Percentiles rank a stretch among this genome's conserved stretches.
These are phyloP conservation scores for Typhlichthys subterraneus DNA, from an alignment of 2,797 vertebrate genomes.

Conservation along the genomic window DNA sequence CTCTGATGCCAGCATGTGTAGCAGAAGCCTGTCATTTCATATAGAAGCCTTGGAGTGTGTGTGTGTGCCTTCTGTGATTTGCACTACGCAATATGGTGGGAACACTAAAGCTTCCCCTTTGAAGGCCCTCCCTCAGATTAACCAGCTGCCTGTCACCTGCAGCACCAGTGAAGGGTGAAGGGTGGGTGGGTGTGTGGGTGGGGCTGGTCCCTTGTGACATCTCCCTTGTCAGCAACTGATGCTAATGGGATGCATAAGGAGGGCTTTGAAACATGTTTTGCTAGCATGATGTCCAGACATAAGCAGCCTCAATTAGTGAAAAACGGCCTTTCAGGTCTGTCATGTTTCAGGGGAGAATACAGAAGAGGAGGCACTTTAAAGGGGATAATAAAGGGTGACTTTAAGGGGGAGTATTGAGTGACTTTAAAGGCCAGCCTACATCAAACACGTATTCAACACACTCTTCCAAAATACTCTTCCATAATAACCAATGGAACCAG, in stretches of 20 bases:
- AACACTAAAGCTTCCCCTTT: conserved; percentile 61
- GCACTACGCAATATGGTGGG: conserved; percentile 56
- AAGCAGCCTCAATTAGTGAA: conserved; percentile 47
- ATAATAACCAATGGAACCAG: no score
- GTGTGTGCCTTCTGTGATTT: conserved; percentile 55
- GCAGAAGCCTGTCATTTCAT: conserved; percentile 61
- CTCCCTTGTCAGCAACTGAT: conserved; percentile 36
- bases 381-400: no score
- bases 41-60: conserved; percentile 31
- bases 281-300: conserved; percentile 23
- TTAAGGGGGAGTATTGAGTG: neutral
- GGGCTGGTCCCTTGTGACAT: conserved; percentile 43
- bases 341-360: conserved; percentile 18
- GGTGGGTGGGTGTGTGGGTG: neutral
- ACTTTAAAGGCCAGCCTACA: no score
- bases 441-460: no score
- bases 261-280: conserved; percentile 37
- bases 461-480: no score
- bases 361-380: no score
- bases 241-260: conserved; percentile 27
- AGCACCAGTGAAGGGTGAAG: neutral
- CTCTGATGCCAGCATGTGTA: conserved; percentile 59
- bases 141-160: conserved; percentile 35
- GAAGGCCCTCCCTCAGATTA: conserved; percentile 50
- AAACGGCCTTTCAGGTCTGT: conserved; percentile 36